A percentile compares a stretch with the other conserved stretches of the same genome.
Evolutionary conservation across 1,140 invertebrate genomes (phyloP).

Genomic region (Scaptomyza graminum): DNA sequence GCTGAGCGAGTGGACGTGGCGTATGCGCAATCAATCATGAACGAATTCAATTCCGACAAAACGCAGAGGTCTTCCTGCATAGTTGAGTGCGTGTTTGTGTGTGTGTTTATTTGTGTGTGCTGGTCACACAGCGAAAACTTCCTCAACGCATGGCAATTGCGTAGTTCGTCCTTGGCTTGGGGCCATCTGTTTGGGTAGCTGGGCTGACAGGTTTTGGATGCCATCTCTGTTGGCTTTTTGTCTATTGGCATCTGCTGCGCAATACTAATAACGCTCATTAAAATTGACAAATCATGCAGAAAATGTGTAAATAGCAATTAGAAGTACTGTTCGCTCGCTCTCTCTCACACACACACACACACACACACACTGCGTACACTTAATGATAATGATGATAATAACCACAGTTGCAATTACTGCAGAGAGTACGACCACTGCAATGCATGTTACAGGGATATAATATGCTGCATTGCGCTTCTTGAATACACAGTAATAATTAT

Average conservation of each 20-base stretch:
- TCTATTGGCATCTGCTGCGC: slow-evolving; percentile 61
- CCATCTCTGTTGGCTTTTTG: slow-evolving; percentile 25
- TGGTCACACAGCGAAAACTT: slow-evolving; percentile 8
- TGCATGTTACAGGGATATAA: background rate
- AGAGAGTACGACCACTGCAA: background rate
- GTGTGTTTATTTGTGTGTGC: background rate
- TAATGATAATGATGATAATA: slow-evolving; percentile 21
- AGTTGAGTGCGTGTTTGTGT: slow-evolving; percentile 13
- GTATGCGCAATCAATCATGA: slow-evolving; percentile 77
- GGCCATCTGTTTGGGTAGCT: slow-evolving; percentile 23
- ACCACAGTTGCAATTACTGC: background rate
- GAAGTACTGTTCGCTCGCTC: background rate
- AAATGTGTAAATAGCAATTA: slow-evolving; percentile 80
- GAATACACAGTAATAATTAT: too few relatives aligned
- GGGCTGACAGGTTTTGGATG: slow-evolving; percentile 31
- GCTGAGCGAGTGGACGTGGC: slow-evolving; percentile 43
- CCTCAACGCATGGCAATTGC: slow-evolving; percentile 27
- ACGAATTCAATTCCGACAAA: slow-evolving; percentile 75
- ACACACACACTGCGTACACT: slow-evolving; percentile 40
- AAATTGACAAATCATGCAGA: slow-evolving; percentile 78
- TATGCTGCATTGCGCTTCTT: background rate
- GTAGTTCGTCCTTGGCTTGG: slow-evolving; percentile 35
- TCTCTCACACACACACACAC: background rate
- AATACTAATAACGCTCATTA: slow-evolving; percentile 72
- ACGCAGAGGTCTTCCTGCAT: slow-evolving; percentile 24